Conservation (phyloP, 1,140 invertebrate species). For the Bombus fervidus region DNA sequence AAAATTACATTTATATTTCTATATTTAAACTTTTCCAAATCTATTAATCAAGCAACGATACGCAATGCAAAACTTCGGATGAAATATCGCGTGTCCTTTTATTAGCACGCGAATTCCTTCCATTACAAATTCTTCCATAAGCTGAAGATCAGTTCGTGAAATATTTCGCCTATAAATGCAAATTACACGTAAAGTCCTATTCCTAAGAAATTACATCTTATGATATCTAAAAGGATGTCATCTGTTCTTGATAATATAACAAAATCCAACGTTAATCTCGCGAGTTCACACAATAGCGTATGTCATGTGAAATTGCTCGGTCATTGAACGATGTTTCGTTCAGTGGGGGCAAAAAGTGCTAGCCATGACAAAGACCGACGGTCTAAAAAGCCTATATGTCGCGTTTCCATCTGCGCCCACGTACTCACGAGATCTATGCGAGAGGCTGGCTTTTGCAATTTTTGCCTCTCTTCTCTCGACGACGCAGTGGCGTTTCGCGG, state of each 20-base stretch:
- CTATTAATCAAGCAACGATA: too few relatives aligned
- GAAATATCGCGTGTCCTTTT: too few relatives aligned
- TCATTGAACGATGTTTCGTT: conserved; percentile 47
- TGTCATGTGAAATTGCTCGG: conserved; percentile 37
- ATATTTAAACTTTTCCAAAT: too few relatives aligned
- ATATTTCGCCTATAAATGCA: too few relatives aligned
- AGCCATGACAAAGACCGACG: conserved; percentile 48
- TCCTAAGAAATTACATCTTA: too few relatives aligned
- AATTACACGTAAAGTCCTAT: too few relatives aligned
- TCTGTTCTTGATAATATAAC: too few relatives aligned
- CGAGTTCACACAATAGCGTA: not conserved
- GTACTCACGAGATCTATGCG: not conserved
- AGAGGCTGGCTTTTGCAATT: conserved; percentile 31
- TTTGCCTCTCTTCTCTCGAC: conserved; percentile 24
- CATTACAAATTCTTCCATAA: too few relatives aligned
- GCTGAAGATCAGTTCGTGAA: too few relatives aligned
- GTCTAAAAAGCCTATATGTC: conserved; percentile 60
- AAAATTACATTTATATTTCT: not conserved
- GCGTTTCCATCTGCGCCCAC: conserved; percentile 44
- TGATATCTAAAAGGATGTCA: too few relatives aligned
- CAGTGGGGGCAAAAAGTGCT: conserved; percentile 34
- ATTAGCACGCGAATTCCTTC: too few relatives aligned
- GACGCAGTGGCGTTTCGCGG: conserved; percentile 45
- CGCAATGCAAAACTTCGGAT: not conserved
- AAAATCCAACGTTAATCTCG: not conserved